phyloP scores from a whole-genome alignment of 2,797 vertebrate genomes.

The Pelobates cultripes region DNA sequence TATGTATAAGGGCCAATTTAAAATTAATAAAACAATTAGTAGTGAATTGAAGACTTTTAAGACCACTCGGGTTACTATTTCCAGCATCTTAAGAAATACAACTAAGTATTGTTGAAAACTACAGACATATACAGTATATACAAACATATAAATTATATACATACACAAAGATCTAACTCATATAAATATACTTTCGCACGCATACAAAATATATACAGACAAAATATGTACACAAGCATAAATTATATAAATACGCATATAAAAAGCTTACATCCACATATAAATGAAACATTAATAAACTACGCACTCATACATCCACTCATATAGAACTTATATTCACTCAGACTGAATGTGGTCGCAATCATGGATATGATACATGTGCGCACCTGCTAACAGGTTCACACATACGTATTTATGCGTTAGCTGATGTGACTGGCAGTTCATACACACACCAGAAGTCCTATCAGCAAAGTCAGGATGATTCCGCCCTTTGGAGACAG shows the following conservation, averaged over 20 bases:
- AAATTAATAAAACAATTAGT: neutral
- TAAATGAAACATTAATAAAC: neutral
- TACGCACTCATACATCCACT: no score
- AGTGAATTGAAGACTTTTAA: neutral
- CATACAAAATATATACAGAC: neutral
- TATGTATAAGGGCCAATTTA: neutral
- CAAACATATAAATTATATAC: neutral
- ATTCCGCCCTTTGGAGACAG: neutral
- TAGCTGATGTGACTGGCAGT: neutral
- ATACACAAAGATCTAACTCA: neutral
- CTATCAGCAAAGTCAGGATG: neutral
- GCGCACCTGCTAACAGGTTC: neutral
- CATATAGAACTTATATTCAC: no score
- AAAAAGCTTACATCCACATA: neutral
- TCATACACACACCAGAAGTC: slow-evolving; percentile 23
- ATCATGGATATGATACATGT: no score
- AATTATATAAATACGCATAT: neutral
- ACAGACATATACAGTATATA: neutral
- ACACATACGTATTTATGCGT: neutral
- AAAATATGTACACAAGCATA: neutral
- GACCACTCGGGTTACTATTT: neutral
- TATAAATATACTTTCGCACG: neutral
- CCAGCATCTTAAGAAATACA: neutral
- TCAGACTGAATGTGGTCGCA: neutral
- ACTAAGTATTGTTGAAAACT: neutral